Conservation (phyloP, 1,140 invertebrate species). For the Brachionus angularis region DNA sequence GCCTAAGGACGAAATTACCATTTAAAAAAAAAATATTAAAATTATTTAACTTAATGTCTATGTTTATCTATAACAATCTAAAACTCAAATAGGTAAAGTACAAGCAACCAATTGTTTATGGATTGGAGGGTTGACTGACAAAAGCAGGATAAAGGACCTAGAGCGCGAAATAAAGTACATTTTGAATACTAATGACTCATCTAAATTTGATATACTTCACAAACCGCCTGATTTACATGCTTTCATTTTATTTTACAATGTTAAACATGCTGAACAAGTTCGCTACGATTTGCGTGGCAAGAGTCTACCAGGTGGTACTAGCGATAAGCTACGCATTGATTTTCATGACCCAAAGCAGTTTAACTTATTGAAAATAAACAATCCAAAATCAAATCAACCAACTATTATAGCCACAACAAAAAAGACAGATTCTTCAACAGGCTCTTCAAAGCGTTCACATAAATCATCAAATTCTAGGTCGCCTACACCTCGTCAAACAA, state of each 20-base stretch:
- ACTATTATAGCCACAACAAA: not conserved
- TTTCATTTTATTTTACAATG: constrained; percentile 24
- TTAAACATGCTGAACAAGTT: constrained; percentile 10
- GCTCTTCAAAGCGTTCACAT: no score
- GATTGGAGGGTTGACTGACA: constrained; percentile 20
- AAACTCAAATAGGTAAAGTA: constrained; percentile 36
- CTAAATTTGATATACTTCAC: constrained; percentile 9
- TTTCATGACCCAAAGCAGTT: constrained; percentile 38
- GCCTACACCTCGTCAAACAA: no score
- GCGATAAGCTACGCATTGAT: constrained; percentile 1
- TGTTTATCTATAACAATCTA: not conserved
- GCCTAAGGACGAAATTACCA: no score
- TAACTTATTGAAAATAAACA: not conserved
- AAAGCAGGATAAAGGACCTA: not conserved
- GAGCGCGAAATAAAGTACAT: constrained; percentile 12
- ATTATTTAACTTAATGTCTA: not conserved
- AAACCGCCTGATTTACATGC: not conserved
- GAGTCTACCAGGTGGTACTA: not conserved
- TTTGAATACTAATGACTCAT: constrained; percentile 4
- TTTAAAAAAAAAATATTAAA: no score
- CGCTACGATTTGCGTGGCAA: not conserved
- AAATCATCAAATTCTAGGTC: no score
- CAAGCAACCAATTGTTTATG: constrained; percentile 39
- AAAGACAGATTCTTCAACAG: not conserved
- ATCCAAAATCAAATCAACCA: not conserved